Evolutionary conservation across 2,113 vertebrate species (phyloP).

Genomic region (Tor tambroides): DNA sequence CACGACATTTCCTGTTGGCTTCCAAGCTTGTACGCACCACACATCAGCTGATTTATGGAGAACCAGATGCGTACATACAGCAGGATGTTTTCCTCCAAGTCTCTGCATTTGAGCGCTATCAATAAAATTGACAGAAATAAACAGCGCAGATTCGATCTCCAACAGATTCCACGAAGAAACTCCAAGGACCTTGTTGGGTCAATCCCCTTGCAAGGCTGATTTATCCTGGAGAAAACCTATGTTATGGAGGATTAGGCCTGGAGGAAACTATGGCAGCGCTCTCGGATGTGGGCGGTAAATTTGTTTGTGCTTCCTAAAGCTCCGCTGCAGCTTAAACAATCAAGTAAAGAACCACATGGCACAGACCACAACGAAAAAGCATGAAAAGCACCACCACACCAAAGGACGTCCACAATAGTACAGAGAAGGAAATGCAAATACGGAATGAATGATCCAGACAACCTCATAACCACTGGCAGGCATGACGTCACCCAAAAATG

Average conservation of each 20-base stretch:
- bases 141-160: neutral
- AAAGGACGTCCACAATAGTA: slow-evolving; percentile 30
- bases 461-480: slow-evolving; percentile 29
- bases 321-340: slow-evolving; percentile 17
- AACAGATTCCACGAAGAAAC: neutral
- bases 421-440: slow-evolving; percentile 30
- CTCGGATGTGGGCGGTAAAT: neutral
- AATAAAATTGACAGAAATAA: slow-evolving; percentile 22
- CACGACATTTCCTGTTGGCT: neutral
- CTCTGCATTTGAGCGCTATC: neutral
- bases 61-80: neutral
- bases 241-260: neutral
- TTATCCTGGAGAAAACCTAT: slow-evolving; percentile 12
- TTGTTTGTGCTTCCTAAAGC: slow-evolving; percentile 25
- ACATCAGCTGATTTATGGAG: neutral
- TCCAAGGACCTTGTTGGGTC: neutral
- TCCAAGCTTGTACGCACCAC: neutral
- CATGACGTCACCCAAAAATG: slow-evolving; percentile 49
- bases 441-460: slow-evolving; percentile 36
- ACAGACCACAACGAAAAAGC: slow-evolving; percentile 29
- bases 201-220: slow-evolving; percentile 7
- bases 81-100: slow-evolving; percentile 1
- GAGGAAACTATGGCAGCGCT: neutral
- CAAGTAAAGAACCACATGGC: slow-evolving; percentile 33
- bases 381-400: slow-evolving; percentile 48